Percentiles rank a stretch among this genome's conserved stretches.
Conservation (phyloP, 2,113 vertebrate species). For the Rutilus rutilus region DNA sequence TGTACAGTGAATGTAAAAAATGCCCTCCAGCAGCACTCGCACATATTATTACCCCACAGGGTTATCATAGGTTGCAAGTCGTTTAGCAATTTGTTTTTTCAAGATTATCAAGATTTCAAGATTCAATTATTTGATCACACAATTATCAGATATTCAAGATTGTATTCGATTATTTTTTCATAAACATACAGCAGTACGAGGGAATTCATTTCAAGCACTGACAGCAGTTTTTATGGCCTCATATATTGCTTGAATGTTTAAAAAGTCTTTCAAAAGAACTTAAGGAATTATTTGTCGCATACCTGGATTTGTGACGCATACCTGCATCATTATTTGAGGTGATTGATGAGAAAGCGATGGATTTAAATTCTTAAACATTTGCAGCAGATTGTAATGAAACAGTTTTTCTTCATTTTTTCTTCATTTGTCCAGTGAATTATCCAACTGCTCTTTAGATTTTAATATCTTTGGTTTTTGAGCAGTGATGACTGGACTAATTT, state of each 20-base stretch:
- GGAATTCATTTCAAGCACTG: not conserved
- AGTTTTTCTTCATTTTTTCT: not conserved
- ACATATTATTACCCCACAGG: not conserved
- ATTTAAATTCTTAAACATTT: not conserved
- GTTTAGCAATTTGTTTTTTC: too few species aligned
- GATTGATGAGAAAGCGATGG: not conserved
- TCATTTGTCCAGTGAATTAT: not conserved
- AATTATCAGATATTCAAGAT: too few species aligned
- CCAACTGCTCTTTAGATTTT: not conserved
- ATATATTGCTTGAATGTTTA: not conserved
- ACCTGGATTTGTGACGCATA: not conserved
- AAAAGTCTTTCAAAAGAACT: not conserved
- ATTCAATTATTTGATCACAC: too few species aligned
- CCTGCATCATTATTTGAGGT: not conserved
- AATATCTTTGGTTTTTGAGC: not conserved
- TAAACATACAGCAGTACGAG: too few species aligned
- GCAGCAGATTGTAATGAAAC: not conserved
- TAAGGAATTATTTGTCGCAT: not conserved
- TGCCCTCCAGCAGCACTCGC: not conserved
- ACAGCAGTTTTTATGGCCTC: not conserved
- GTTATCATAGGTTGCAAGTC: not conserved
- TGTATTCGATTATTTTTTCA: not conserved
- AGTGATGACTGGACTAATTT: not conserved
- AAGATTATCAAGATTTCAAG: too few species aligned
- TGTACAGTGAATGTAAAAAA: too few species aligned